phyloP scores from a whole-genome alignment of 2,888 invertebrate genomes.

The Rhamnusium bicolor region DNA sequence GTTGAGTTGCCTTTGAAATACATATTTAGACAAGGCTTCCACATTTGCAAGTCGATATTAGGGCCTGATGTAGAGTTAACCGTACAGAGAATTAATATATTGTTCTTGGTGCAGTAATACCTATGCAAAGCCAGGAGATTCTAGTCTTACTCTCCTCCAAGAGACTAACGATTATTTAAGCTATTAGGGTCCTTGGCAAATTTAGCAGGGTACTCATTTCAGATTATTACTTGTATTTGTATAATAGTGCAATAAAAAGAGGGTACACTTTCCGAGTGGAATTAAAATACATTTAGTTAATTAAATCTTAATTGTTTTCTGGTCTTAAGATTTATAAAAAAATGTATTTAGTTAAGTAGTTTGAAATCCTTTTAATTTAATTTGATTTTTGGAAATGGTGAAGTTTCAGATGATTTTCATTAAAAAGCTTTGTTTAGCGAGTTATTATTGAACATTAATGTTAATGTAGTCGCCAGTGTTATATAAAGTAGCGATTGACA shows the following conservation, averaged over 20 bases:
- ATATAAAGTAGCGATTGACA: too few relatives aligned
- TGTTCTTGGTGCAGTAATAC: slow-evolving; percentile 26
- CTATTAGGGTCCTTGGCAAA: slow-evolving; percentile 17
- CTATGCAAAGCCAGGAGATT: slow-evolving; percentile 29
- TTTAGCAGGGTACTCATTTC: slow-evolving; percentile 2
- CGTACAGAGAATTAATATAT: slow-evolving; percentile 5
- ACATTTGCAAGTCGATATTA: background rate
- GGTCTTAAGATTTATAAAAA: background rate
- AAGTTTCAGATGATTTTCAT: too few relatives aligned
- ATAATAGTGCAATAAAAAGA: slow-evolving; percentile 19
- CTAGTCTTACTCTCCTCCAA: slow-evolving; percentile 4
- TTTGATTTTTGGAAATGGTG: too few relatives aligned
- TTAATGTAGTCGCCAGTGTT: too few relatives aligned
- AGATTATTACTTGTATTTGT: slow-evolving; percentile 22
- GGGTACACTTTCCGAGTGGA: background rate
- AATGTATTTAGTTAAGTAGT: background rate
- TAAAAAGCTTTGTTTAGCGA: too few relatives aligned
- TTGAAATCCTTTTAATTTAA: too few relatives aligned
- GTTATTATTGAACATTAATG: too few relatives aligned
- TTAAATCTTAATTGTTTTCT: background rate
- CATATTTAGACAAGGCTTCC: background rate
- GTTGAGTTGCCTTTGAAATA: background rate
- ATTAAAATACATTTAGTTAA: slow-evolving; percentile 13
- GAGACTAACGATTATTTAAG: slow-evolving; percentile 24
- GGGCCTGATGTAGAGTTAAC: slow-evolving; percentile 9